Evolutionary conservation across 2,888 invertebrate genomes (phyloP).

Genomic region (Hemithea aestivaria): DNA sequence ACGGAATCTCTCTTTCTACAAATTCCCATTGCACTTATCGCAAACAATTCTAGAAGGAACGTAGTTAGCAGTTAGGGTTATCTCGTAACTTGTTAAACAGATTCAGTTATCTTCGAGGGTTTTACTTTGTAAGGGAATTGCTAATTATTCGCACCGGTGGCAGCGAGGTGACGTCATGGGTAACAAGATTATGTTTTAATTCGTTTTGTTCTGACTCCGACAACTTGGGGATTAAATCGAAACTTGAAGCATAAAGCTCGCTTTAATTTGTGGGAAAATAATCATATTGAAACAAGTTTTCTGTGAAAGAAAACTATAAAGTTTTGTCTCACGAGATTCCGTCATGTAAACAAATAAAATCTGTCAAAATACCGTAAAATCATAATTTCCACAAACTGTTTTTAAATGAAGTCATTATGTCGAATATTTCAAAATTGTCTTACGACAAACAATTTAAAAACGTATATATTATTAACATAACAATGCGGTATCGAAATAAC

Average conservation of each 20-base stretch:
- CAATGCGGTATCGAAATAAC: conserved; percentile 32
- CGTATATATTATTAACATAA: conserved; percentile 26
- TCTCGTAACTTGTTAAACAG: conserved; percentile 51
- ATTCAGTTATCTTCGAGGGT: conserved; percentile 56
- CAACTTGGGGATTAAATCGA: conserved; percentile 6
- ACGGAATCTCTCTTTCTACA: no score
- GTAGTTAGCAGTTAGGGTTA: conserved; percentile 13
- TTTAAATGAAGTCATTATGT: conserved; percentile 28
- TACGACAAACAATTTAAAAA: conserved; percentile 27
- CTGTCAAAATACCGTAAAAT: conserved; percentile 4
- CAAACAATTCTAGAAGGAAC: conserved; percentile 11
- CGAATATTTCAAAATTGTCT: conserved; percentile 21
- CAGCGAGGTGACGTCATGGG: conserved; percentile 37
- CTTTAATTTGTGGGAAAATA: neutral
- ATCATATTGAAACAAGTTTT: no score
- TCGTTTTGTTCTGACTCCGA: conserved; percentile 17
- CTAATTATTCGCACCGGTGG: conserved; percentile 63
- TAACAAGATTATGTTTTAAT: conserved; percentile 27
- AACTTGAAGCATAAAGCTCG: conserved; percentile 9
- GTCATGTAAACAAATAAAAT: conserved; percentile 15
- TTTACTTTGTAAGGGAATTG: conserved; percentile 44
- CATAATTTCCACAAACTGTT: conserved; percentile 19
- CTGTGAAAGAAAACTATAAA: no score
- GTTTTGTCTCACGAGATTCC: no score
- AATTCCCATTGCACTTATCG: conserved; percentile 7